Evolutionary conservation across 2,797 vertebrate species (phyloP).

Genomic region (Labeo calbasu): DNA sequence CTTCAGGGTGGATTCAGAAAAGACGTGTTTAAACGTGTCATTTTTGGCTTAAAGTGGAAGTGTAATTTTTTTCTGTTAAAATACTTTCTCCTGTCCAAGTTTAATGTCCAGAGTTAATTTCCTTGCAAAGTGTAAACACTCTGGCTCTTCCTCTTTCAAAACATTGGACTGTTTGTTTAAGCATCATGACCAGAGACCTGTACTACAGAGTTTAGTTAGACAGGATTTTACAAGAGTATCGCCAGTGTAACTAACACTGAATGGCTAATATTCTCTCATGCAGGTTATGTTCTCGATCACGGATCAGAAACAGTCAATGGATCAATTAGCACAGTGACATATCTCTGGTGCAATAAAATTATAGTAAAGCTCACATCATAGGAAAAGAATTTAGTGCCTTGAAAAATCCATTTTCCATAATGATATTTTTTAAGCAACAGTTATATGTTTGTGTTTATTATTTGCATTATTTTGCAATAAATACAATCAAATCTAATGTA

Average conservation of each 20-base stretch:
- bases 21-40: constrained; percentile 18
- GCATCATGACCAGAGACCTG: background rate
- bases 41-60: background rate
- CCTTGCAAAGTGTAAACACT: background rate
- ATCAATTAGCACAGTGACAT: background rate
- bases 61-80: background rate
- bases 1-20: constrained; percentile 21
- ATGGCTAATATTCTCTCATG: background rate
- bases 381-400: background rate
- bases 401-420: background rate
- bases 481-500: background rate
- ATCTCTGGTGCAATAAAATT: background rate
- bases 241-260: background rate
- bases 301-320: background rate
- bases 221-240: background rate
- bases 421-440: background rate
- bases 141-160: background rate
- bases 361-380: background rate
- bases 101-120: background rate
- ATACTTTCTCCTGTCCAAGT: background rate
- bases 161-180: background rate
- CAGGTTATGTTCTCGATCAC: background rate
- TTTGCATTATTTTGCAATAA: background rate
- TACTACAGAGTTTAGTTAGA: background rate
- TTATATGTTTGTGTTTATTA: background rate